Percentiles rank a stretch among this genome's conserved stretches.
Conservation (phyloP, 2,888 invertebrate genomes). For the Ectemnius cavifrons region DNA sequence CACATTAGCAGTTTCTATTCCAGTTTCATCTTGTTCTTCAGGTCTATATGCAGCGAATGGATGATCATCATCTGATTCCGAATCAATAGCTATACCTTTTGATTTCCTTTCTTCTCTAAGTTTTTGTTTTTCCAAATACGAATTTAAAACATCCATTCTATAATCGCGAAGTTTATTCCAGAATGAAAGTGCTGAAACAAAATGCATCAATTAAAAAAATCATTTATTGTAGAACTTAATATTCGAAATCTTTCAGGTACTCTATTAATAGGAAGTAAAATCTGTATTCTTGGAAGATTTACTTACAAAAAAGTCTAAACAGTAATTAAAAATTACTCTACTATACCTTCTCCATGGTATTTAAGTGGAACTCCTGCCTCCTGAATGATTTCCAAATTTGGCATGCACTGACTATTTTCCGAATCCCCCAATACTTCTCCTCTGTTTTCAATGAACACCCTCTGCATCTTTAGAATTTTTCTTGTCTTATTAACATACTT, state of each 20-base stretch:
- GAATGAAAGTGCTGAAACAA: conserved; percentile 63
- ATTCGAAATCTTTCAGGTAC: too few relatives aligned
- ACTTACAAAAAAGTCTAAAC: too few relatives aligned
- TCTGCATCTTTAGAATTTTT: conserved; percentile 84
- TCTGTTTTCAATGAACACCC: conserved; percentile 82
- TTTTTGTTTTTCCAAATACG: conserved; percentile 70
- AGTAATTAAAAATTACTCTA: too few relatives aligned
- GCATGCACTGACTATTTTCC: conserved; percentile 63
- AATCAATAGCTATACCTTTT: conserved; percentile 67
- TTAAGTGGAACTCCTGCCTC: conserved; percentile 69
- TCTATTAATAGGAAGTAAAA: too few relatives aligned
- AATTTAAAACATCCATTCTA: conserved; percentile 64
- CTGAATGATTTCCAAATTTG: conserved; percentile 64
- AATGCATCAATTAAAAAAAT: not conserved
- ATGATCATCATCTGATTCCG: conserved; percentile 71
- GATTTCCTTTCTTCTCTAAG: conserved; percentile 67
- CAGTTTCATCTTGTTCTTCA: conserved; percentile 11
- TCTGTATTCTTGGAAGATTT: too few relatives aligned
- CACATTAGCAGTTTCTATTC: conserved; percentile 8
- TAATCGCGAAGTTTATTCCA: conserved; percentile 67
- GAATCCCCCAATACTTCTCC: conserved; percentile 74
- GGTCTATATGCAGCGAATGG: conserved; percentile 65
- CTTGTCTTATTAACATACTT: conserved; percentile 83
- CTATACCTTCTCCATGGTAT: conserved; percentile 69
- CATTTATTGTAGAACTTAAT: too few relatives aligned